Evolutionary conservation across 1,140 invertebrate species (phyloP), one percentile per base, ranked within the genome.

Genomic region (Bombus superbus): DNA sequence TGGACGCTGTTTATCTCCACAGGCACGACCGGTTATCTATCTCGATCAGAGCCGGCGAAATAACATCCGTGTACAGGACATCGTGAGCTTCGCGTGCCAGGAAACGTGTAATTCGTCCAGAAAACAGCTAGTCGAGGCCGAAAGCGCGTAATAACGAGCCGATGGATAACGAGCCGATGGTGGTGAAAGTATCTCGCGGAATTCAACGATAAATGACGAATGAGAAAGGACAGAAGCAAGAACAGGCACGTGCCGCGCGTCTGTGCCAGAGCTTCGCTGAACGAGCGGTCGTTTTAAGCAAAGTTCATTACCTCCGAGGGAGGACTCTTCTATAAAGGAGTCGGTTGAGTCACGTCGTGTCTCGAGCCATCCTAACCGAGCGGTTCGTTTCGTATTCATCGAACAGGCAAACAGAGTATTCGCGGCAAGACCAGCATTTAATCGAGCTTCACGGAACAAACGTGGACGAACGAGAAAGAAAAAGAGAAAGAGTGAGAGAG

Each of bases 261-360:
- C 47, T 53, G 47, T 53, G 47, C 88, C 89, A 82, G 76, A 62
- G 82, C 91, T 90, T 92, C 90, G 92, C 88, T 53, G 84, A 92
- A 76, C 75, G 74, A 59, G n/a, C 72, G 78, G 78, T 86, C 85
- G 90, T 92, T 92, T 64, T 90, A 89, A 92, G 86, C 85, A 92
- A 93, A 93, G 92, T 93, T 93, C 91, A 93, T 92, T 93, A 93
- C 89, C 92, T 93, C 85, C 83, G 62, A 42, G 64, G 28, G 40
- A 64, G 59, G 57, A 68, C 64, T 68, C 53, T 57, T 66, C 72
- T 62, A 84, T 76, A 86, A 90, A 89, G 89, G 64, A 71, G 66
- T 78, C 77, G 71, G 79, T 87, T 77, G 80, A 88, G 83, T 90
- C 88, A 86, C 86, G 80, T 78, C 64, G 47, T 53, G 47, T 53